A percentile compares a stretch with the other conserved stretches of the same genome.
phyloP scores from a whole-genome alignment of 2,113 vertebrate genomes.

The Phaethornis superciliosus region DNA sequence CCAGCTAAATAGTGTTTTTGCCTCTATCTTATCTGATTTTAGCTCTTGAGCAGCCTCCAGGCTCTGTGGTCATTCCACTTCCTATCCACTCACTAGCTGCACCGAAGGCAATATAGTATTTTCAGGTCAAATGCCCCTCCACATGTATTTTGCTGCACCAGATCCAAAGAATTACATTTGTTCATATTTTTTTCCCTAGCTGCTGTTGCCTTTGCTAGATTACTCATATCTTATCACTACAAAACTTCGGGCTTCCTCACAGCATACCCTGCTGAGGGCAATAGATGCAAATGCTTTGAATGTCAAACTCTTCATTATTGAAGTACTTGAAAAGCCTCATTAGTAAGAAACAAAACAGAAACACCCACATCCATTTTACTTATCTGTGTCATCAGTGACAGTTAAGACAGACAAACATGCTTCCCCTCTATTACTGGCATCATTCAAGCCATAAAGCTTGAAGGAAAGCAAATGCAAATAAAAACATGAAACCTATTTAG shows the following conservation, averaged over 20 bases:
- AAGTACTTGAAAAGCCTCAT: slow-evolving; percentile 67
- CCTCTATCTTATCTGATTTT: background rate
- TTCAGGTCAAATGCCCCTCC: slow-evolving; percentile 23
- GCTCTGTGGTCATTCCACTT: background rate
- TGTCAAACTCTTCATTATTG: slow-evolving; percentile 57
- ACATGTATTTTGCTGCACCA: background rate
- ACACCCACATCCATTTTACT: slow-evolving; percentile 61
- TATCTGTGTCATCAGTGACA: slow-evolving; percentile 65
- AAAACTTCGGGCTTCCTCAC: background rate
- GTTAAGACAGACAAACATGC: slow-evolving; percentile 58
- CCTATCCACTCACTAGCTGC: background rate
- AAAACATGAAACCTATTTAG: slow-evolving; percentile 22
- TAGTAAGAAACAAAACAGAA: slow-evolving; percentile 71
- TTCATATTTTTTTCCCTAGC: background rate
- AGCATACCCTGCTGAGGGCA: slow-evolving; percentile 44
- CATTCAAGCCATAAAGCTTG: slow-evolving; percentile 53
- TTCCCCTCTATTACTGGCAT: slow-evolving; percentile 61
- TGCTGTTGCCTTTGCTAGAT: slow-evolving; percentile 16
- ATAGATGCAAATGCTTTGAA: slow-evolving; percentile 28
- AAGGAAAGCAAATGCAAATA: slow-evolving; percentile 57
- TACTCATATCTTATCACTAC: background rate
- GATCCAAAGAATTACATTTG: slow-evolving; percentile 11
- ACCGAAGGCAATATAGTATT: background rate
- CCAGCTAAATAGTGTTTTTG: background rate
- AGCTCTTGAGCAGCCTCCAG: background rate